A percentile compares a stretch with the other conserved stretches of the same genome.
Conservation (phyloP, 2,113 vertebrate genomes). For the Gasterosteus nipponicus region DNA sequence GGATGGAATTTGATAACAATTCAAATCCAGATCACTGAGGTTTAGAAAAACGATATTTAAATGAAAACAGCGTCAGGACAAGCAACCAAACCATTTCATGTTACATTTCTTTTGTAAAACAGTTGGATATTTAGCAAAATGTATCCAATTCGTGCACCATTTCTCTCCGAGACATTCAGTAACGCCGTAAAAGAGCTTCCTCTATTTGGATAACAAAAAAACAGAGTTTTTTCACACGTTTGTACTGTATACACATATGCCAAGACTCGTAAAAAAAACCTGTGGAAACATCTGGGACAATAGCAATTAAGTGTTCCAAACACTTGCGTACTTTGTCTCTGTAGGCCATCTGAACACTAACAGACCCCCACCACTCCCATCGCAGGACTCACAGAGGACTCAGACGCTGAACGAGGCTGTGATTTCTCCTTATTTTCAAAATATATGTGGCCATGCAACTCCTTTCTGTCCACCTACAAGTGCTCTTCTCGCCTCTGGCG, state of each 20-base stretch:
- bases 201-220: conserved; percentile 15
- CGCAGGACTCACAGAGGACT: conserved; percentile 27
- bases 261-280: conserved; percentile 38
- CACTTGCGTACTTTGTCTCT: conserved; percentile 49
- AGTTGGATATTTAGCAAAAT: neutral
- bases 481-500: neutral
- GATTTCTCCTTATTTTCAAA: conserved; percentile 18
- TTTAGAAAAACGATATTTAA: conserved; percentile 6
- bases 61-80: neutral
- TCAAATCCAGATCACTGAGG: neutral
- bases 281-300: conserved; percentile 64
- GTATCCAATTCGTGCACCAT: neutral
- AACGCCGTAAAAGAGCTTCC: neutral
- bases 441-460: neutral
- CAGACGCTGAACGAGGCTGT: conserved; percentile 3
- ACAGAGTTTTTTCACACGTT: conserved; percentile 32
- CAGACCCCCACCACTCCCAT: conserved; percentile 60
- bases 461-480: neutral
- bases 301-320: conserved; percentile 62
- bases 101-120: conserved; percentile 33
- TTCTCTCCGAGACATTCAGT: conserved; percentile 15
- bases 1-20: neutral
- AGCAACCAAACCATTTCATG: conserved; percentile 13
- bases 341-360: conserved; percentile 48
- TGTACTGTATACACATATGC: conserved; percentile 9